Evolutionary conservation across 1,140 invertebrate genomes (phyloP), one percentile per base, ranked within the genome.

Genomic region (Vollenhovia emeryi): DNA sequence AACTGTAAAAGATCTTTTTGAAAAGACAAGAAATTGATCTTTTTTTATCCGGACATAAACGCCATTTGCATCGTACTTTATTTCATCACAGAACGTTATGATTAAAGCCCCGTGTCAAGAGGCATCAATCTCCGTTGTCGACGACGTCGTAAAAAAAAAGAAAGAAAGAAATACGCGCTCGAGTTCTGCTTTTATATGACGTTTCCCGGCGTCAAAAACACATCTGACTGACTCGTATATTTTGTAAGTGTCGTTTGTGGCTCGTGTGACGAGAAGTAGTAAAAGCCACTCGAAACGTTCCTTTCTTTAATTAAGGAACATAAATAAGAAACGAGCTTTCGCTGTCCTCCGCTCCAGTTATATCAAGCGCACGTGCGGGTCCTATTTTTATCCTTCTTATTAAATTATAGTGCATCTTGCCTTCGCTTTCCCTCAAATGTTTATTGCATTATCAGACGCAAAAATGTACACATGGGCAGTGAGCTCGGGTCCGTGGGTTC

Each of bases 161-260:
- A 82, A 71, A 75, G 48, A 27, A 30, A 33, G 36, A 71, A 57
- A 69, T 33, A 68, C 33, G 21, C 9, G 18, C n/a, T n/a, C 45
- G 4, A 57, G n/a, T 80, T 69, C 7, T 8, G 21, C 36, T 55
- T 13, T 15, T 55, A 30, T 18, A 30, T 52, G 13, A 33, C 33
- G 48, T 69, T 55, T 55, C 13, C 24, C 33, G 9, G 33, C 7
- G 15, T 82, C 24, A 60, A 73, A 73, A 78, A 33, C 27, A 64
- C 43, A 48, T 21, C 5, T 9, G 1, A 43, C 60, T 18, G 18
- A 24, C 36, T 82, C 50, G 24, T 82, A 82, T 71, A 40, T 71
- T 73, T 59, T 45, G 18, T 8, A 30, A 59, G n/a, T 73, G 52
- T 82, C 36, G 24, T 73, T 82, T 57, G 66, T 43, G 40, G 50